These are phyloP conservation scores for Chalcosyrphus nemorum DNA, from an alignment of 2,888 invertebrate genomes.

Conservation along the genomic window DNA sequence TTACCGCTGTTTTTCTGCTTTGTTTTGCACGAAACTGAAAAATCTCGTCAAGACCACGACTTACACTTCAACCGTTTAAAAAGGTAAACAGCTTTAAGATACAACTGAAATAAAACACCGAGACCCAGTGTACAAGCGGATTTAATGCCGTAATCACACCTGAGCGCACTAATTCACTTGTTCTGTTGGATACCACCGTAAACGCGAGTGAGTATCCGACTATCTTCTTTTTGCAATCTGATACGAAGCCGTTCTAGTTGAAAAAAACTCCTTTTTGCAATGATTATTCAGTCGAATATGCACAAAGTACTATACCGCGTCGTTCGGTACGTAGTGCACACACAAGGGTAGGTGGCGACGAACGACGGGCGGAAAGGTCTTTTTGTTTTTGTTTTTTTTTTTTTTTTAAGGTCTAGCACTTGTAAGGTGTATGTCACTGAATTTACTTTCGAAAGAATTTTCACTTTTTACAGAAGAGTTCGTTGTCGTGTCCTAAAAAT, in stretches of 20 bases:
- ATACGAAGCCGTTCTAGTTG: slow-evolving; percentile 73
- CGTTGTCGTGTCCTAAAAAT: background rate
- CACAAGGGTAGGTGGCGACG: background rate
- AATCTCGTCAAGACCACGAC: slow-evolving; percentile 62
- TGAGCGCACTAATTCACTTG: slow-evolving; percentile 73
- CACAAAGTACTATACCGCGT: slow-evolving; percentile 61
- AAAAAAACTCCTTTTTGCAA: slow-evolving; percentile 70
- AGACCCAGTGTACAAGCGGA: slow-evolving; percentile 37
- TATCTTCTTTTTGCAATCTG: slow-evolving; percentile 63
- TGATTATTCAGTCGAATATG: slow-evolving; percentile 71
- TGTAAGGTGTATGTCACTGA: background rate
- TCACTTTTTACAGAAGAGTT: slow-evolving; percentile 46
- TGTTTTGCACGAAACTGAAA: slow-evolving; percentile 15
- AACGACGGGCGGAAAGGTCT: slow-evolving; percentile 24
- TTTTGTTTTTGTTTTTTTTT: too few species aligned
- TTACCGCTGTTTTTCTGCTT: background rate
- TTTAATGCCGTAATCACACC: slow-evolving; percentile 70
- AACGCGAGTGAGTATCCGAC: background rate
- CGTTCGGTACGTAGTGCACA: slow-evolving; percentile 6
- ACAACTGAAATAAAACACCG: slow-evolving; percentile 61
- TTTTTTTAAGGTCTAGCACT: slow-evolving; percentile 40
- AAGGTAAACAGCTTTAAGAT: slow-evolving; percentile 64
- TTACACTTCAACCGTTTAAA: slow-evolving; percentile 65
- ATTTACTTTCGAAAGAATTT: slow-evolving; percentile 54
- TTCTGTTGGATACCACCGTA: slow-evolving; percentile 49